Percentiles rank a stretch among this genome's conserved stretches.
Evolutionary conservation across 2,113 vertebrate species (phyloP).

Genomic region (Phalacrocorax brasilianus): DNA sequence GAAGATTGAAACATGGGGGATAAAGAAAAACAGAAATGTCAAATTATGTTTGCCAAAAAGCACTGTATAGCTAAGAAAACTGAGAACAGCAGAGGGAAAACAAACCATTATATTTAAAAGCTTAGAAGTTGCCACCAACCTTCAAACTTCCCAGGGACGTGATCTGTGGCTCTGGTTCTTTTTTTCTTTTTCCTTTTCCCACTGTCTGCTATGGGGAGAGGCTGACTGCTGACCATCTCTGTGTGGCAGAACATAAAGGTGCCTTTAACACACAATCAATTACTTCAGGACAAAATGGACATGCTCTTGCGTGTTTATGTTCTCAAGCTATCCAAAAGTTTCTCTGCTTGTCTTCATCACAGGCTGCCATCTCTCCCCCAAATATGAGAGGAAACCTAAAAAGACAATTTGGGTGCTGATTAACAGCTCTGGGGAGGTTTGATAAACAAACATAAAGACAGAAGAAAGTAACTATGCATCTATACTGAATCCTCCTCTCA

Average conservation of each 20-base stretch:
- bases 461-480: neutral
- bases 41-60: neutral
- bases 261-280: neutral
- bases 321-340: neutral
- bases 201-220: conserved; percentile 81
- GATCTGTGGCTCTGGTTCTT: conserved; percentile 82
- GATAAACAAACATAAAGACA: neutral
- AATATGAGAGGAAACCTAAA: neutral
- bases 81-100: neutral
- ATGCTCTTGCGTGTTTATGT: neutral
- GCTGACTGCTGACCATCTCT: conserved; percentile 88
- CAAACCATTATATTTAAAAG: neutral
- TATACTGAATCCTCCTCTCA: neutral
- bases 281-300: neutral
- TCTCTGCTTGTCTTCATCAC: neutral
- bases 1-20: neutral
- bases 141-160: conserved; percentile 86
- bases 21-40: neutral
- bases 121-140: conserved; percentile 72
- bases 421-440: neutral
- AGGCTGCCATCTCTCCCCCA: neutral
- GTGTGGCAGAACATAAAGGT: conserved; percentile 41
- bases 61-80: neutral
- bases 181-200: conserved; percentile 91
- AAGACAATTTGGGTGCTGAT: neutral